A percentile compares a stretch with the other conserved stretches of the same genome.
Conservation (phyloP, 2,888 invertebrate species). For the Chloroclysta siterata region DNA sequence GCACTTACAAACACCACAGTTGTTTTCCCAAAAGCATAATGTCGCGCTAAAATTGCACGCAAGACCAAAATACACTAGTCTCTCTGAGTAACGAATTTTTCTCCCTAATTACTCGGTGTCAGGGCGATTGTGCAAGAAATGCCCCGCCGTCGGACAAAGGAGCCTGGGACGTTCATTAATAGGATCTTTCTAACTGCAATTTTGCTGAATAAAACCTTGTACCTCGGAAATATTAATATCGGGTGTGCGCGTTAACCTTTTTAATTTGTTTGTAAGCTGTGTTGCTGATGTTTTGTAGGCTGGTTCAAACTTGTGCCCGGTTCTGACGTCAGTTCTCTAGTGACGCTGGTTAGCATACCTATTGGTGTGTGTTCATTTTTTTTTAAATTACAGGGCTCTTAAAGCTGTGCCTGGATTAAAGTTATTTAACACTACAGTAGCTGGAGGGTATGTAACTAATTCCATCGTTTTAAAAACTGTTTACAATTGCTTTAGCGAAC, state of each 20-base stretch:
- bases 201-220: conserved; percentile 77
- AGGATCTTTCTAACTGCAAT: conserved; percentile 84
- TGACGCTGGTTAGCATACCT: neutral
- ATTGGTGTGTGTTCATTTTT: no score
- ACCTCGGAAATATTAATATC: conserved; percentile 80
- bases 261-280: conserved; percentile 65
- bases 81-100: conserved; percentile 78
- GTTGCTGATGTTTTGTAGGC: no score
- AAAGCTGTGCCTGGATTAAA: conserved; percentile 21
- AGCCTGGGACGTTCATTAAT: conserved; percentile 81
- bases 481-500: conserved; percentile 53
- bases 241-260: conserved; percentile 69
- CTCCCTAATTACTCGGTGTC: conserved; percentile 84
- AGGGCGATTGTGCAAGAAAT: conserved; percentile 81
- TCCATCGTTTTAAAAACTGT: conserved; percentile 53
- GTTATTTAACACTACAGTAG: conserved; percentile 39
- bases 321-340: neutral
- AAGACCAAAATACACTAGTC: conserved; percentile 69
- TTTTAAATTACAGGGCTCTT: neutral
- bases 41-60: conserved; percentile 40
- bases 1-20: neutral
- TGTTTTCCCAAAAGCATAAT: conserved; percentile 11
- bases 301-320: no score
- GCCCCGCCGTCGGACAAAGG: conserved; percentile 75
- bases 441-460: conserved; percentile 45